Evolutionary conservation across 2,888 invertebrate species (phyloP), one percentile per base, ranked within the genome.

Genomic region (Yponomeuta sedellus): DNA sequence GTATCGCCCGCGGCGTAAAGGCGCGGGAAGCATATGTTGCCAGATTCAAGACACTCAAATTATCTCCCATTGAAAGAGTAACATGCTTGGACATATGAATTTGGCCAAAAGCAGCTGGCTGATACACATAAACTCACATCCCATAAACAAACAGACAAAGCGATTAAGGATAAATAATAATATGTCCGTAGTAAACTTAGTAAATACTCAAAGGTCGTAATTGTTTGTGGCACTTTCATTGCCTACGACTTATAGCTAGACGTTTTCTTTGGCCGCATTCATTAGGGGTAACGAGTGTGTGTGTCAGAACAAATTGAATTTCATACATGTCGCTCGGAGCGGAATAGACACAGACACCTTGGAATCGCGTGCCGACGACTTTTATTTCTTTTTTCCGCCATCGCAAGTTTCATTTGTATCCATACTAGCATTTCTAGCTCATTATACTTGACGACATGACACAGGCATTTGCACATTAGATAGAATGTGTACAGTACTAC

Each of bases 311-410:
- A 59, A 59, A 59, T 59, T 59, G 59, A 12, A 12, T 20, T 22
- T 59, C 59, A 59, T 58, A 52, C 22, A 25, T 59, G 59, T 59
- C 20, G 20, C 20, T 59, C 25, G 25, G 25, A 25, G 25, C 22
- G 25, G 22, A 59, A 59, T 59, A 59, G 71, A 74, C 75, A 76
- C 75, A 59, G 71, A 74, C 75, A 76, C 75, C 70, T 76, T 71
- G 67, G 69, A 12, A 72, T 79, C 72, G 76, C 77, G 75, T 78
- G 77, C 70, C 56, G 64, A 58, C 61, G 44, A 64, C 65, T 63
- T 69, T 61, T 67, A 69, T 67, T 70, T 70, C 67, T 68, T 69
- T 68, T 76, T 77, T 73, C 44, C 74, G 73, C 69, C 66, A 70
- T 66, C 39, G 57, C 64, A 66, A 66, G 67, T 71, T 73, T 73